Percentiles rank a stretch among this genome's conserved stretches.
phyloP scores from a whole-genome alignment of 2,113 vertebrate genomes.

The Eleginops maclovinus region DNA sequence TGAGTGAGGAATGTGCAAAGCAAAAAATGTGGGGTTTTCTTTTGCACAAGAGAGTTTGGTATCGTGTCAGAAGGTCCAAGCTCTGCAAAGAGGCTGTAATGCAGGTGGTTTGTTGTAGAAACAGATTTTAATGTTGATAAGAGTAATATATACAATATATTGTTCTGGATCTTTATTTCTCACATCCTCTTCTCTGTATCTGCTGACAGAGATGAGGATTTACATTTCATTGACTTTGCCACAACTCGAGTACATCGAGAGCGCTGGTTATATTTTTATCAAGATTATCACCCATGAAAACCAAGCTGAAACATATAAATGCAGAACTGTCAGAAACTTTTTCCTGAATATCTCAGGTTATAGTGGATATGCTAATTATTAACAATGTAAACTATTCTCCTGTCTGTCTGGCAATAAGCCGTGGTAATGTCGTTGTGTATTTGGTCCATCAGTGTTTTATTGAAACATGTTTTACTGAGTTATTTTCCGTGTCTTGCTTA shows the following conservation, averaged over 20 bases:
- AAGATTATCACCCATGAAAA: conserved; percentile 29
- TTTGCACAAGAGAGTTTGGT: conserved; percentile 9
- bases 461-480: conserved; percentile 39
- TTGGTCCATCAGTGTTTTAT: conserved; percentile 59
- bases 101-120: conserved; percentile 31
- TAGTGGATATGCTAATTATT: conserved; percentile 44
- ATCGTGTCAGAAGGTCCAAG: conserved; percentile 3
- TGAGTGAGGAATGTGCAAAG: conserved; percentile 21
- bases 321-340: conserved; percentile 49
- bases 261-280: conserved; percentile 43
- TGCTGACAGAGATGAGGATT: conserved; percentile 25
- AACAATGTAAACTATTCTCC: conserved; percentile 17
- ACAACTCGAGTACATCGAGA: conserved; percentile 30
- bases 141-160: conserved; percentile 35
- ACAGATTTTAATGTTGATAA: conserved; percentile 20
- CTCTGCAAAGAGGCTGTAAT: conserved; percentile 16
- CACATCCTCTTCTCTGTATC: conserved; percentile 17
- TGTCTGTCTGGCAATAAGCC: conserved; percentile 48
- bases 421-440: conserved; percentile 56
- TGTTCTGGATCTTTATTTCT: conserved; percentile 1
- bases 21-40: background rate
- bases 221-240: conserved; percentile 18
- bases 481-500: conserved; percentile 51
- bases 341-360: conserved; percentile 69
- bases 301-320: conserved; percentile 35